These are phyloP conservation scores for Heliconius charithonia DNA, from an alignment of 2,888 invertebrate species.

Conservation along the genomic window DNA sequence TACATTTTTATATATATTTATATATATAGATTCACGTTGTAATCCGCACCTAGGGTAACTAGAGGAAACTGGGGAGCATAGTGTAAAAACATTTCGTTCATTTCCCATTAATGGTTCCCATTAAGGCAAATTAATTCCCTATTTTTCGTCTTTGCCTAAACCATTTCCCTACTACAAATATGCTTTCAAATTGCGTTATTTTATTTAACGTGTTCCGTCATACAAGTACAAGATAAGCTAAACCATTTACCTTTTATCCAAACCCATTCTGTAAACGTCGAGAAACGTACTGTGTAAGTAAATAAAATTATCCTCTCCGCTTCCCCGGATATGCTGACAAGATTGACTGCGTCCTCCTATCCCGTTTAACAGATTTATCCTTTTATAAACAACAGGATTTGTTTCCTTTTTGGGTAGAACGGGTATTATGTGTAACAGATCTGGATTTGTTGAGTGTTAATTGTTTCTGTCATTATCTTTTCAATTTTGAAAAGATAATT, in stretches of 20 bases:
- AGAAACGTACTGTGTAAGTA: not conserved
- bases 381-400: not conserved
- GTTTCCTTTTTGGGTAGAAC: not conserved
- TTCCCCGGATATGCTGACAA: constrained; percentile 4
- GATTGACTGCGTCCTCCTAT: constrained; percentile 17
- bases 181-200: not conserved
- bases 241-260: not conserved
- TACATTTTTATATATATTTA: not conserved
- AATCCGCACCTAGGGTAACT: not conserved
- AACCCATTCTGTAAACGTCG: constrained; percentile 3
- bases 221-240: not conserved
- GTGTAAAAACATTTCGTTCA: not conserved
- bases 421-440: not conserved
- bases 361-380: not conserved
- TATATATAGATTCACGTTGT: no score
- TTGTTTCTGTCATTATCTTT: no score
- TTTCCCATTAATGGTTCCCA: no score
- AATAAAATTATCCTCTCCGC: constrained; percentile 1
- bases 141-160: no score
- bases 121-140: no score
- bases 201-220: not conserved
- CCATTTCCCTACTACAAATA: not conserved
- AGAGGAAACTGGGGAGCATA: not conserved
- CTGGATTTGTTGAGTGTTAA: not conserved
- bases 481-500: no score